Evolutionary conservation across 2,113 vertebrate species (phyloP), one percentile per base, ranked within the genome.

Genomic region (Ochotona curzoniae): DNA sequence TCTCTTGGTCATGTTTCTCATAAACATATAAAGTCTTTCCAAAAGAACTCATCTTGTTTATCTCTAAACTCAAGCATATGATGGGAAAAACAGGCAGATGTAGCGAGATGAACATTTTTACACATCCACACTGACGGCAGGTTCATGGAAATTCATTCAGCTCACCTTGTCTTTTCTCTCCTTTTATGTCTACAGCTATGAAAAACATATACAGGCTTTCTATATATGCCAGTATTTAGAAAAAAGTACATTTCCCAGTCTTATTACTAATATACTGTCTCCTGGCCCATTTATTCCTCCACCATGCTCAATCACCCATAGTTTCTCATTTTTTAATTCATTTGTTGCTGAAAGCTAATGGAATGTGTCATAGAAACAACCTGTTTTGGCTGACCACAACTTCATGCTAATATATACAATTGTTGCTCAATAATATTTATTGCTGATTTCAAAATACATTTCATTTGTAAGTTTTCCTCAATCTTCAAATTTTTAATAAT

Each of bases 21-120:
- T 57, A 57, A 57, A 57, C 15, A 57, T 5, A 57, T 57, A 64
- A 64, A 28, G 10, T 61, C 54, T 60, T 2, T 79, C 32, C 49
- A 79, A n/a, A 94, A 95, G 60, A 94, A 89, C 91, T 95, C 15
- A 79, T 81, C 12, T 47, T 93, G 28, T 83, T 93, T 47, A 91
- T 12, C 23, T 79, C 32, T 90, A 61, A 90, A 94, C 26, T 93
- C 26, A 92, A 93, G 69, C 20, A 54, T 70, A 61, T 73, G 67
- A 47, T 49, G 86, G 57, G 25, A 57, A 90, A 90, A 79, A 38
- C 14, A 18, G 89, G 81, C 25, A 90, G 61, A 73, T 32, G 1
- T 3, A 89, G 69, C 13, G 30, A 78, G 21, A 90, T 71, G 66
- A 76, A 87, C 7, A 66, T 78, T 84, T 44, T 91, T 94, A 75